Base-by-base conservation (phyloP, 2,888 invertebrate species). In the Xylophagus ater region DNA sequence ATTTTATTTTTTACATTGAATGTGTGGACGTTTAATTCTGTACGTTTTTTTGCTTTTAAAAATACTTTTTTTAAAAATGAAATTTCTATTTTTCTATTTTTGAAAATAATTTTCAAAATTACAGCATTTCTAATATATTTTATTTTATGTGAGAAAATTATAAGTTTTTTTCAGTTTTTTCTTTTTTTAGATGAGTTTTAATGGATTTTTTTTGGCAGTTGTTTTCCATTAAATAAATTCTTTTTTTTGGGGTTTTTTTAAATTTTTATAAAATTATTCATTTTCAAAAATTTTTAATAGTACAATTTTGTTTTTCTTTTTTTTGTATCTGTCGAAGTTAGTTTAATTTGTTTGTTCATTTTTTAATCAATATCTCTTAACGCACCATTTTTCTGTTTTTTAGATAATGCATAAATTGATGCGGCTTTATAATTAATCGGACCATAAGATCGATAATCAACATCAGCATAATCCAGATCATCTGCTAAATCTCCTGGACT, bases 361-460 rank as follows among this genome's bases (percentile, higher is more conserved):
- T n/a, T 29, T 34, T 13, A 36, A 17, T 37, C 40, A 30, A 52
- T 48, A 49, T 59, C 58, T 40, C 54, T 54, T 44, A 64, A 42
- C 44, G 57, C 57, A 43, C 63, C 62, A 35, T 43, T 59, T 48
- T 58, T 59, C 44, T 63, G 56, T 58, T 78, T 76, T 61, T 80
- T 80, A 68, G 80, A 76, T 52, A 78, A 76, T 43, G 82, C 81
- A 66, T 82, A 79, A 53, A 87, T 75, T 24, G 87, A 88, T 42
- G 88, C 88, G 46, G 82, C 82, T 60, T 89, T 89, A 68, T 89
- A 89, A 68, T 89, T 85, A 60, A 89, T 88, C 33, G 89, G 89
- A 50, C 89, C 89, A 65, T 89, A 89, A 54, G 84, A 84, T 58
- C 81, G 79, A 65, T 86, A 79, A 64, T 89, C 88, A 53, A 87